A percentile compares a stretch with the other conserved stretches of the same genome.
Evolutionary conservation across 2,888 invertebrate genomes (phyloP).

Genomic region (Rhyacophila evoluta): DNA sequence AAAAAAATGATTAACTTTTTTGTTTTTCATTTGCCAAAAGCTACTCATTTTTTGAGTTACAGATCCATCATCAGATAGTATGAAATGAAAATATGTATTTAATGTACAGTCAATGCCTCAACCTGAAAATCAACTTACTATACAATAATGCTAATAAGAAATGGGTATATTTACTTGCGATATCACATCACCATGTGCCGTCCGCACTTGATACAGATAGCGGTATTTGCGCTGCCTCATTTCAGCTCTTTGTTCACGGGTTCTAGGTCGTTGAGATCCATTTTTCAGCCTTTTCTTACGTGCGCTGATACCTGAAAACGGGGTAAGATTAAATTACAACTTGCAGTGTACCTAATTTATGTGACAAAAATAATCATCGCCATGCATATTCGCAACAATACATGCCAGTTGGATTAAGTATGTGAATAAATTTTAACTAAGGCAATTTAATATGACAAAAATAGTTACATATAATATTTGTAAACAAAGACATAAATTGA

Average conservation of each 20-base stretch:
- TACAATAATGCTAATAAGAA: too few relatives aligned
- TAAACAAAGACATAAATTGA: too few relatives aligned
- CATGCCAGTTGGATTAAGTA: background rate
- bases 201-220: conserved; percentile 89
- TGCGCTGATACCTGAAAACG: conserved; percentile 62
- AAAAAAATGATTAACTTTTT: too few relatives aligned
- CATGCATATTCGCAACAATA: background rate
- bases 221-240: conserved; percentile 87
- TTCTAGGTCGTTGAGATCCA: conserved; percentile 68
- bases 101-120: too few relatives aligned
- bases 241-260: conserved; percentile 82
- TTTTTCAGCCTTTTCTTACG: conserved; percentile 65
- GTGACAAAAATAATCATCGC: background rate
- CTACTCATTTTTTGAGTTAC: too few relatives aligned
- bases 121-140: too few relatives aligned
- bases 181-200: conserved; percentile 90
- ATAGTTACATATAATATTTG: too few relatives aligned
- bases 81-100: too few relatives aligned
- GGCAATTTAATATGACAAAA: too few relatives aligned
- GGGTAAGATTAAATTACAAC: background rate
- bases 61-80: too few relatives aligned
- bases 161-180: conserved; percentile 74
- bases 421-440: too few relatives aligned
- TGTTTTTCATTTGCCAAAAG: too few relatives aligned
- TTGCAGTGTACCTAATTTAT: background rate